phyloP scores from a whole-genome alignment of 2,113 vertebrate genomes.

The Edolisoma coerulescens region DNA sequence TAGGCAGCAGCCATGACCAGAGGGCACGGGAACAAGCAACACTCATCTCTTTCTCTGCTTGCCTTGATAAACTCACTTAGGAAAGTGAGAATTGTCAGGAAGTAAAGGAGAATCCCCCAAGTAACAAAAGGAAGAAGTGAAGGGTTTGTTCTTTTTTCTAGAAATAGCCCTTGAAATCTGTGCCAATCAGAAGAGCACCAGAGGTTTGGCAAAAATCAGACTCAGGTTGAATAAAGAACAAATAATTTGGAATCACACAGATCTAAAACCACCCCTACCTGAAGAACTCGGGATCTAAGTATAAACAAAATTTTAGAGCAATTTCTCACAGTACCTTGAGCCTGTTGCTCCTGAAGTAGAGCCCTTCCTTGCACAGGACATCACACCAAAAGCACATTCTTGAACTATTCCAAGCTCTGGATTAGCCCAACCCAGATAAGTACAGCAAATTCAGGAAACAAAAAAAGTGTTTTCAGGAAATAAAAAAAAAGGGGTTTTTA shows the following conservation, averaged over 20 bases:
- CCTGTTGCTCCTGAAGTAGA: background rate
- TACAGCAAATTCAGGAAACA: background rate
- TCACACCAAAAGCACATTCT: background rate
- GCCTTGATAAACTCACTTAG: background rate
- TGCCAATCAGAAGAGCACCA: background rate
- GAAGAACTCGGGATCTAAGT: background rate
- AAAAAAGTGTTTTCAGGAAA: background rate
- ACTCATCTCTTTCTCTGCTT: background rate
- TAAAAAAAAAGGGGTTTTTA: rapidly evolving
- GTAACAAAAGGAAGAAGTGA: background rate
- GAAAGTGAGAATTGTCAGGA: background rate
- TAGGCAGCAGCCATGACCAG: background rate
- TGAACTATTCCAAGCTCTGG: background rate
- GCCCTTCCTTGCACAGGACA: background rate
- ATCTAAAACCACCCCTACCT: background rate
- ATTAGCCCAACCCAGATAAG: too few relatives aligned
- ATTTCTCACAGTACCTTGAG: background rate
- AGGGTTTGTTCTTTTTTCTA: background rate
- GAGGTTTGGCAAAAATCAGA: background rate
- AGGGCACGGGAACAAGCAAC: background rate
- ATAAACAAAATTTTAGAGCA: background rate
- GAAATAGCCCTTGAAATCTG: background rate
- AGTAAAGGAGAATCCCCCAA: background rate
- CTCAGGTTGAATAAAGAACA: background rate
- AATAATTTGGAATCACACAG: background rate